Evolutionary conservation across 2,797 vertebrate species (phyloP), one percentile per base, ranked within the genome.

Genomic region (Megalops cyprinoides): DNA sequence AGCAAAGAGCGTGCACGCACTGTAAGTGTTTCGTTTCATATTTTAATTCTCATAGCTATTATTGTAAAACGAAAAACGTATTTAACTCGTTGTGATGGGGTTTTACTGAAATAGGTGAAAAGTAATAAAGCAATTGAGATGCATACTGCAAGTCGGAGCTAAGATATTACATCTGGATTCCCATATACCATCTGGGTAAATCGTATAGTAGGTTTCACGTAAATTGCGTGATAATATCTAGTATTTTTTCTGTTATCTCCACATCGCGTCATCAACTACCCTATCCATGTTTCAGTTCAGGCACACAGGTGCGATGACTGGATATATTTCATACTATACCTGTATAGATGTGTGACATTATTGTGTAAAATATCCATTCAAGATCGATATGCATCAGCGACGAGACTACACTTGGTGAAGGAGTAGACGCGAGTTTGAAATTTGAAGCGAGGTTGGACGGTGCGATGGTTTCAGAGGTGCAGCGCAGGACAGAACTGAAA

Each of bases 351-450:
- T n/a, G n/a, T n/a, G n/a, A n/a, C n/a, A n/a, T n/a, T n/a, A n/a
- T n/a, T n/a, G n/a, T n/a, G n/a, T 76, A 62, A 76, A 65, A n/a
- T 71, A 4, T 79, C 23, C 3, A 79, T 6, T 62, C 23, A 65
- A 82, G 81, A 74, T 67, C 44, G 82, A 55, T 85, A 94, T 95
- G 94, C 90, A 87, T 81, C 94, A 92, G 79, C 86, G 82, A 76
- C 14, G 75, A 84, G 62, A 80, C 74, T 37, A 46, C 71, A 34
- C 48, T 46, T 31, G 79, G 69, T 75, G 65, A 78, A 81, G 44
- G 44, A 81, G 81, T 76, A 46, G 85, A 81, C 82, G 82, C 34
- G 82, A 85, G 88, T 81, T 86, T 88, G 79, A 90, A 87, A 81
- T 90, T 89, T 88, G 85, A 81, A 84, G 87, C 90, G 55, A 82